These are phyloP conservation scores for Pelvicachromis taeniatus DNA, from an alignment of 2,113 vertebrate species.

Conservation along the genomic window DNA sequence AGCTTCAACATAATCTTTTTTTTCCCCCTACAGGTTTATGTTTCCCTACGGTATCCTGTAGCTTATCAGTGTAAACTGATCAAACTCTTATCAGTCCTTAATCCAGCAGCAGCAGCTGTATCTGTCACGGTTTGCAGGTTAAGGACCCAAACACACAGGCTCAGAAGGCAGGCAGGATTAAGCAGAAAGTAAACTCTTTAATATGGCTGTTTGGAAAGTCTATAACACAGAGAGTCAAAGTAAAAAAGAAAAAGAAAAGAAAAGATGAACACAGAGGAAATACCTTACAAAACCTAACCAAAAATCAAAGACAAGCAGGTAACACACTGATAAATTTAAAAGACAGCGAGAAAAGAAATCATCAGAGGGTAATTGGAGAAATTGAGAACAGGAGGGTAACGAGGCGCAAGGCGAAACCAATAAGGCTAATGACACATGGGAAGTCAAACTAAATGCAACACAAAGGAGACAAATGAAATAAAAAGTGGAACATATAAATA, in stretches of 20 bases:
- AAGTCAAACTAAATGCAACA: background rate
- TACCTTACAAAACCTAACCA: background rate
- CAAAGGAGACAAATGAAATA: background rate
- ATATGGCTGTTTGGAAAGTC: background rate
- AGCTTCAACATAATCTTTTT: background rate
- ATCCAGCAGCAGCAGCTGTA: background rate
- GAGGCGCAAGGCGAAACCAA: background rate
- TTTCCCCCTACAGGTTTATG: background rate
- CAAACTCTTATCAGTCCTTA: background rate
- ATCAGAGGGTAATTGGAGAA: background rate
- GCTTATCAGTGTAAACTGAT: background rate
- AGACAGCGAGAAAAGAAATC: background rate
- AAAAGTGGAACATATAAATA: background rate
- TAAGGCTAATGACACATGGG: background rate
- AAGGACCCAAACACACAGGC: background rate
- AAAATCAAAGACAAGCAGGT: rapidly evolving
- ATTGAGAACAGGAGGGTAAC: background rate
- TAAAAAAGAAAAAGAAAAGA: background rate
- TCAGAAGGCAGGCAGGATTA: background rate
- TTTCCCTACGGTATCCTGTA: background rate
- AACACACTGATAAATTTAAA: background rate
- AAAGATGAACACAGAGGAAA: background rate
- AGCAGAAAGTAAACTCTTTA: background rate
- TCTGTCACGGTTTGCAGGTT: background rate
- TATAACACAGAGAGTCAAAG: rapidly evolving